Evolutionary conservation across 2,888 invertebrate species (phyloP).

Genomic region (Eupithecia subfuscata): DNA sequence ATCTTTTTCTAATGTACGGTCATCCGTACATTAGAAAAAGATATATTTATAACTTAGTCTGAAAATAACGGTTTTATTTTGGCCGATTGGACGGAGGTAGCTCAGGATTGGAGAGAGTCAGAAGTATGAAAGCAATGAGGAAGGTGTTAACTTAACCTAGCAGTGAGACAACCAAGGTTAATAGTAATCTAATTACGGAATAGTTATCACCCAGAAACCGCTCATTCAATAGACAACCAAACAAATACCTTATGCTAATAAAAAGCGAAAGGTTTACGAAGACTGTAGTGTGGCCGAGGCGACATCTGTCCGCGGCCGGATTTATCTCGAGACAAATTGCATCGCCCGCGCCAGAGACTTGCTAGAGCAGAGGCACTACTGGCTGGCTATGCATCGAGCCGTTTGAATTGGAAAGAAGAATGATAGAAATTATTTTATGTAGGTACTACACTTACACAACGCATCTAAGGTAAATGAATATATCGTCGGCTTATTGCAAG

Average conservation of each 20-base stretch:
- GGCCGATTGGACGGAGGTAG: too few species aligned
- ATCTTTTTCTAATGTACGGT: too few species aligned
- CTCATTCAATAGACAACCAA: not conserved
- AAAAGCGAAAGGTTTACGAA: constrained; percentile 59
- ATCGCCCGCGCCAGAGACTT: constrained; percentile 55
- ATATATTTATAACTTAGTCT: too few species aligned
- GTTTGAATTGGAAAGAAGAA: not conserved
- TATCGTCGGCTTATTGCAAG: too few species aligned
- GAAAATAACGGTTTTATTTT: too few species aligned
- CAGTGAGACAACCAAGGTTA: not conserved
- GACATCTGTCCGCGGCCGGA: constrained; percentile 76
- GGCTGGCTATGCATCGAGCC: not conserved
- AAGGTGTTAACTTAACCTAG: not conserved
- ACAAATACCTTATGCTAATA: constrained; percentile 34
- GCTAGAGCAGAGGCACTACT: not conserved
- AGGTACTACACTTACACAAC: too few species aligned
- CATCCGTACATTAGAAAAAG: too few species aligned
- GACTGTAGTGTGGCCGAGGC: constrained; percentile 56
- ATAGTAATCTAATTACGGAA: not conserved
- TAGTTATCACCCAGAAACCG: not conserved
- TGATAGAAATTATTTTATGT: not conserved
- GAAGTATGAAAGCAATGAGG: not conserved
- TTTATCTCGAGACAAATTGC: constrained; percentile 80
- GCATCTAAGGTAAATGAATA: not conserved
- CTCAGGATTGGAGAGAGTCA: too few species aligned